These are phyloP conservation scores for Drosophila kambysellisi DNA, from an alignment of 2,888 invertebrate species.

Conservation along the genomic window DNA sequence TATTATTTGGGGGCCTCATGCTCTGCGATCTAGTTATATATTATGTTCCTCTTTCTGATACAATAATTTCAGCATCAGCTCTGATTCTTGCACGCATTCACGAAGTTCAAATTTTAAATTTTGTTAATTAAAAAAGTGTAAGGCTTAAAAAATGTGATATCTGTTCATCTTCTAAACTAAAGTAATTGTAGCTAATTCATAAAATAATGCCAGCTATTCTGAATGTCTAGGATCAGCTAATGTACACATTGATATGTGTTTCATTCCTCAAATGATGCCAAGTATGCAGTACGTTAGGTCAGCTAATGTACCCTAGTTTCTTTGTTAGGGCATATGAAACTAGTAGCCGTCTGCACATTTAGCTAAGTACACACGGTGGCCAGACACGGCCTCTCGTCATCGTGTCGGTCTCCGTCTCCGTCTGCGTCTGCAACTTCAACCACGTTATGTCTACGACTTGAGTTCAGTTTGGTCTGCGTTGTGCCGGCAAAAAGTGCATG, in stretches of 20 bases:
- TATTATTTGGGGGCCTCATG: background rate
- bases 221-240: background rate
- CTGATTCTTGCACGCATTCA: no score
- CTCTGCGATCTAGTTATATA: background rate
- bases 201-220: background rate
- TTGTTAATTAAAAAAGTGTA: background rate
- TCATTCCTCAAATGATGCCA: background rate
- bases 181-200: background rate
- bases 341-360: slow-evolving; percentile 67
- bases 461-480: slow-evolving; percentile 26
- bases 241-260: background rate
- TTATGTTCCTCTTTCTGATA: background rate
- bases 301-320: background rate
- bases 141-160: background rate
- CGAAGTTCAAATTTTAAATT: no score
- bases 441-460: slow-evolving; percentile 17
- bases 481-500: slow-evolving; percentile 60
- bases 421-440: slow-evolving; percentile 18
- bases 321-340: slow-evolving; percentile 35
- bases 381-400: slow-evolving; percentile 60
- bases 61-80: no score
- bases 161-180: background rate
- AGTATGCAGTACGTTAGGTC: background rate
- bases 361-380: slow-evolving; percentile 63
- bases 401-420: slow-evolving; percentile 1